Conservation (phyloP, 1,140 invertebrate species). For the Dufourea novaeangliae region DNA sequence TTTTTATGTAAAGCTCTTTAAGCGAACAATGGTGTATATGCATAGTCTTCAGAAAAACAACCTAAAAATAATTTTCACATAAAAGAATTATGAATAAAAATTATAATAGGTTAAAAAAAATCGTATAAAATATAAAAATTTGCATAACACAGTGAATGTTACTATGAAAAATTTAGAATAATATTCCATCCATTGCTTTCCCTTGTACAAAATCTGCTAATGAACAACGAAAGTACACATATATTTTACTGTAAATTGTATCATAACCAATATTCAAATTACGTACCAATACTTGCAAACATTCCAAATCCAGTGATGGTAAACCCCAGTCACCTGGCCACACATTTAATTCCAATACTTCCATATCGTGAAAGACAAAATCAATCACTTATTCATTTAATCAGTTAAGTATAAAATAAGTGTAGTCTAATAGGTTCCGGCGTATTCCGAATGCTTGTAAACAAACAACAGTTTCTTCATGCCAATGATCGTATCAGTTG, state of each 20-base stretch:
- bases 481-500: background rate
- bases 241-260: background rate
- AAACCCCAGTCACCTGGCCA: conserved; percentile 93
- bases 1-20: too few species aligned
- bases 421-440: background rate
- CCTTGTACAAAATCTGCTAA: background rate
- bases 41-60: background rate
- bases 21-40: too few species aligned
- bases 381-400: background rate
- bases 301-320: conserved; percentile 90
- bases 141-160: background rate
- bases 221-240: background rate
- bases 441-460: background rate
- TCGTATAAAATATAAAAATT: background rate
- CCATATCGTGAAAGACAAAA: conserved; percentile 29
- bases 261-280: conserved; percentile 35
- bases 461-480: background rate
- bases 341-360: conserved; percentile 84
- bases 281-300: conserved; percentile 89
- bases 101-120: background rate
- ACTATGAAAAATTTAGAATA: background rate
- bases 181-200: background rate
- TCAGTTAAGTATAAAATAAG: background rate
- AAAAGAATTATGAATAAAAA: background rate
- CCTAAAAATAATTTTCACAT: background rate